A percentile compares a stretch with the other conserved stretches of the same genome.
Evolutionary conservation across 2,113 vertebrate genomes (phyloP).

Genomic region (Oreocharis arfaki): DNA sequence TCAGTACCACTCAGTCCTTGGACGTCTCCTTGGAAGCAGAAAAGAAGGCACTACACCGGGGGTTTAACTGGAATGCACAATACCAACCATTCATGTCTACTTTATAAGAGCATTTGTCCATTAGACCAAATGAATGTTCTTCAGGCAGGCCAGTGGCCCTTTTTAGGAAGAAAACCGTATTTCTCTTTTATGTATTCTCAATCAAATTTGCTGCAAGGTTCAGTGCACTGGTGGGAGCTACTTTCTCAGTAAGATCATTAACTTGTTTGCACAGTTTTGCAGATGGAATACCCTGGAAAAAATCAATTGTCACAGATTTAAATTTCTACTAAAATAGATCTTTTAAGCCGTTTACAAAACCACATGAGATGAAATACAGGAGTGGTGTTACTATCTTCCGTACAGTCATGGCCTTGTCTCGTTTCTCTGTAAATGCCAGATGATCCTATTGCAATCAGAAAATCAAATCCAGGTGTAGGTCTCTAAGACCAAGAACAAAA

Average conservation of each 20-base stretch:
- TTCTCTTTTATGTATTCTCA: background rate
- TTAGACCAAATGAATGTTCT: background rate
- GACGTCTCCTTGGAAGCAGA: background rate
- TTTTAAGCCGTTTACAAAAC: background rate
- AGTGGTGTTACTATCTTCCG: background rate
- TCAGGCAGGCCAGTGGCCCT: background rate
- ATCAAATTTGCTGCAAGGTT: background rate
- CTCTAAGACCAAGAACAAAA: background rate
- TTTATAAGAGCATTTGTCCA: background rate
- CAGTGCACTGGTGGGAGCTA: background rate
- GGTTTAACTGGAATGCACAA: background rate
- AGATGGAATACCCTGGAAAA: background rate
- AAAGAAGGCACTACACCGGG: background rate
- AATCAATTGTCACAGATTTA: background rate
- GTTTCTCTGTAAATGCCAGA: background rate
- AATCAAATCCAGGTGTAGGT: background rate
- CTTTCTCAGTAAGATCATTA: background rate
- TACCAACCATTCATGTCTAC: background rate
- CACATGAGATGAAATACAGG: background rate
- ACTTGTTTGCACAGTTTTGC: background rate
- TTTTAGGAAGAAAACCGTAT: background rate
- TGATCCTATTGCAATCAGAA: background rate
- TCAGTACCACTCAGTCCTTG: background rate
- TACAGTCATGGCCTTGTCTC: background rate
- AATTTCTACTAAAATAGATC: background rate